Conservation (phyloP, 2,113 vertebrate species). For the Ictalurus furcatus region DNA sequence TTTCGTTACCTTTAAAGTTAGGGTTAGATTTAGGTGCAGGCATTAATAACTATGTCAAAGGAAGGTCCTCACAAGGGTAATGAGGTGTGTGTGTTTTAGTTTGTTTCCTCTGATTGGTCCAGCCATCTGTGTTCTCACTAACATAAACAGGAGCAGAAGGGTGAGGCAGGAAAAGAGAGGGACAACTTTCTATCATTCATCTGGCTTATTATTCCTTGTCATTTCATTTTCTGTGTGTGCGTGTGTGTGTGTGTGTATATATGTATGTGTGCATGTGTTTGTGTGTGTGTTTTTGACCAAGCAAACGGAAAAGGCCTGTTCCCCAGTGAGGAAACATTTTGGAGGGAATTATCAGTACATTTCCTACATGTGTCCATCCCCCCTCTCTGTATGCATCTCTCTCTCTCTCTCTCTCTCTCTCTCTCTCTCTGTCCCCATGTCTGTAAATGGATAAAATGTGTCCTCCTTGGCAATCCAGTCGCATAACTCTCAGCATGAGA, state of each 20-base stretch:
- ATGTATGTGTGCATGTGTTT: not conserved
- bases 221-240: not conserved
- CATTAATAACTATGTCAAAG: not conserved
- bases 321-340: conserved; percentile 46
- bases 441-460: not conserved
- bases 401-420: not conserved
- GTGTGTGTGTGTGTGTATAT: not conserved
- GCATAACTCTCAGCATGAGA: not conserved
- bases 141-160: conserved; percentile 29
- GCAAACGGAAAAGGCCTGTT: conserved; percentile 35
- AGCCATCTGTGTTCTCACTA: not conserved
- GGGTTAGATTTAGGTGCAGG: not conserved
- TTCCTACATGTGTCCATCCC: conserved; percentile 29
- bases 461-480: not conserved
- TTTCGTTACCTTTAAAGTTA: not conserved
- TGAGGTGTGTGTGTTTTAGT: not conserved
- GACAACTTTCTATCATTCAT: conserved; percentile 11
- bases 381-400: not conserved
- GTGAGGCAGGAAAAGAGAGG: conserved; percentile 32
- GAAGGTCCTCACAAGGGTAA: not conserved
- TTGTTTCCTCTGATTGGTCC: not conserved
- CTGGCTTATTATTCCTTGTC: not conserved
- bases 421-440: not conserved
- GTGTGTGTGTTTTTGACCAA: not conserved
- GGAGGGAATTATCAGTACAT: conserved; percentile 38